These are phyloP conservation scores for Catocala nupta DNA, from an alignment of 2,888 invertebrate genomes.

Conservation along the genomic window DNA sequence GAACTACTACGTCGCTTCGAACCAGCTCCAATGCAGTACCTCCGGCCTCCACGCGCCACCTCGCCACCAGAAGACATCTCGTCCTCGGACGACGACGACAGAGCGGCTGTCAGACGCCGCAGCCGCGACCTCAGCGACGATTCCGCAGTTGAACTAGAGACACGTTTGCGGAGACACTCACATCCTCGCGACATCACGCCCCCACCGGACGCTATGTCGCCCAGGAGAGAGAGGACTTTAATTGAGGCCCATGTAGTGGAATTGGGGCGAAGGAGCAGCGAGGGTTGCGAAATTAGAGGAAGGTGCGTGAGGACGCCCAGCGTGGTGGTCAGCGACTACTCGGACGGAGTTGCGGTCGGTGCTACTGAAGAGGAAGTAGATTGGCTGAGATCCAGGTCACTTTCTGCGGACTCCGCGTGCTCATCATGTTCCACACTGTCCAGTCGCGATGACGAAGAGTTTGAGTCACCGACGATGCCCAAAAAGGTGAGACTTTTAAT, in stretches of 20 bases:
- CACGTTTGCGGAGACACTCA: constrained; percentile 76
- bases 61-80: constrained; percentile 81
- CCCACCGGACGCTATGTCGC: constrained; percentile 77
- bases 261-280: constrained; percentile 83
- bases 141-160: constrained; percentile 86
- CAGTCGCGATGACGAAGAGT: constrained; percentile 90
- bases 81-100: constrained; percentile 83
- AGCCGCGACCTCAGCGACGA: constrained; percentile 85
- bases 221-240: constrained; percentile 76
- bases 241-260: constrained; percentile 88
- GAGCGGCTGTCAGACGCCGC: constrained; percentile 79
- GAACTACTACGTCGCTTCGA: constrained; percentile 80
- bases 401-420: constrained; percentile 91
- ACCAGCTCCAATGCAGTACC: constrained; percentile 82
- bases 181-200: constrained; percentile 79
- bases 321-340: constrained; percentile 95
- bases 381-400: constrained; percentile 81
- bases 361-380: constrained; percentile 81
- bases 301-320: constrained; percentile 93
- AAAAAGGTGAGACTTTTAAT: constrained; percentile 79
- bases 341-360: constrained; percentile 88
- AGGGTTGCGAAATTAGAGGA: constrained; percentile 81
- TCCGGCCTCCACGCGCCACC: constrained; percentile 77
- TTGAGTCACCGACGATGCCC: constrained; percentile 77
- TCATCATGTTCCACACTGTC: constrained; percentile 92